Evolutionary conservation across 2,888 invertebrate species (phyloP).

Genomic region (Osmoderma eremita): DNA sequence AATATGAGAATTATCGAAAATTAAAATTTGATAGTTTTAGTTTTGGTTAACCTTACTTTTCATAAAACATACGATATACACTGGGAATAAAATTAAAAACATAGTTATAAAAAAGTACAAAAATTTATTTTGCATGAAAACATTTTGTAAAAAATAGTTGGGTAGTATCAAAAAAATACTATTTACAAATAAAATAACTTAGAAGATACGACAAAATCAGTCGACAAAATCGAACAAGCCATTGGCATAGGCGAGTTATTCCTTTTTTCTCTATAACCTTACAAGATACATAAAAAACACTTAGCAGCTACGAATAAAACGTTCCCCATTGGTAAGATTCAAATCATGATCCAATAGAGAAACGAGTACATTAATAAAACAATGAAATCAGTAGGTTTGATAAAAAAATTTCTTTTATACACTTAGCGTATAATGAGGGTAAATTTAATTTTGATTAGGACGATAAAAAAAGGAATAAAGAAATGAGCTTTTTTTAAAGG

Average conservation of each 20-base stretch:
- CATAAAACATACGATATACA: no score
- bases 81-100: background rate
- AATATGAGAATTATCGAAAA: no score
- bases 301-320: slow-evolving; percentile 32
- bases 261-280: slow-evolving; percentile 17
- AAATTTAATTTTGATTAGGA: slow-evolving; percentile 25
- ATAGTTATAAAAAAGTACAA: slow-evolving; percentile 29
- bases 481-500: background rate
- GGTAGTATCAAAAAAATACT: slow-evolving; percentile 37
- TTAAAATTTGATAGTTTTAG: no score
- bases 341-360: slow-evolving; percentile 18
- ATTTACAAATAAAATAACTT: slow-evolving; percentile 32
- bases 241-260: slow-evolving; percentile 38
- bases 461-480: slow-evolving; percentile 3
- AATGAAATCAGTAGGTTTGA: slow-evolving; percentile 36
- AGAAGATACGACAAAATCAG: slow-evolving; percentile 36
- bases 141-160: slow-evolving; percentile 28
- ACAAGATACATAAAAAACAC: slow-evolving; percentile 32
- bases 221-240: slow-evolving; percentile 26
- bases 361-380: slow-evolving; percentile 1
- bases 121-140: slow-evolving; percentile 41
- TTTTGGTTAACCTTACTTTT: no score
- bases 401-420: slow-evolving; percentile 1
- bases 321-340: slow-evolving; percentile 4
- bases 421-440: slow-evolving; percentile 7